phyloP scores from a whole-genome alignment of 2,113 vertebrate species.

The Columba livia region DNA sequence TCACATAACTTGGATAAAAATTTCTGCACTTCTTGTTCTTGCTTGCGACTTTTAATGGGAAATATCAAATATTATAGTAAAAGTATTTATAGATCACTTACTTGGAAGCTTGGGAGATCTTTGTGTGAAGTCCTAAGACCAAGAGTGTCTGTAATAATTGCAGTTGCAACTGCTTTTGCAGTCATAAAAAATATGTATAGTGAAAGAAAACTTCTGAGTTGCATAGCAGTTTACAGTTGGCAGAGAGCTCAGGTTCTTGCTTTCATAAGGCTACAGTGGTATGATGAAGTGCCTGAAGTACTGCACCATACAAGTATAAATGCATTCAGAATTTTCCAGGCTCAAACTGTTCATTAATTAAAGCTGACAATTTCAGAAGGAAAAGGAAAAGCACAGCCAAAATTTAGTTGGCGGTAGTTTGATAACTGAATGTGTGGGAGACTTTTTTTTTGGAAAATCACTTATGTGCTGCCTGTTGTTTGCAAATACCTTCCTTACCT shows the following conservation, averaged over 20 bases:
- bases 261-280: neutral
- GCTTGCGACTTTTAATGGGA: neutral
- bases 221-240: neutral
- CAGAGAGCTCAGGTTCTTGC: neutral
- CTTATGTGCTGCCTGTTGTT: neutral
- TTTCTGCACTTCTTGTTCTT: neutral
- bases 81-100: neutral
- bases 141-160: neutral
- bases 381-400: conserved; percentile 34
- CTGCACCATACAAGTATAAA: neutral
- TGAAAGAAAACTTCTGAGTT: neutral
- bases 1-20: neutral
- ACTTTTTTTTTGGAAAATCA: neutral
- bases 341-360: conserved; percentile 35
- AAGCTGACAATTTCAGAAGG: conserved; percentile 39
- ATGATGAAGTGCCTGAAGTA: neutral
- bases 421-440: neutral
- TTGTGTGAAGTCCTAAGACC: neutral
- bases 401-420: neutral
- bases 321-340: conserved; percentile 23
- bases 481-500: neutral
- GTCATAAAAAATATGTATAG: neutral
- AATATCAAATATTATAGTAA: neutral
- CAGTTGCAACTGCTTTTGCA: neutral
- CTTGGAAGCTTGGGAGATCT: neutral